phyloP scores from a whole-genome alignment of 1,140 invertebrate genomes.

The Probaryconus sp. region DNA sequence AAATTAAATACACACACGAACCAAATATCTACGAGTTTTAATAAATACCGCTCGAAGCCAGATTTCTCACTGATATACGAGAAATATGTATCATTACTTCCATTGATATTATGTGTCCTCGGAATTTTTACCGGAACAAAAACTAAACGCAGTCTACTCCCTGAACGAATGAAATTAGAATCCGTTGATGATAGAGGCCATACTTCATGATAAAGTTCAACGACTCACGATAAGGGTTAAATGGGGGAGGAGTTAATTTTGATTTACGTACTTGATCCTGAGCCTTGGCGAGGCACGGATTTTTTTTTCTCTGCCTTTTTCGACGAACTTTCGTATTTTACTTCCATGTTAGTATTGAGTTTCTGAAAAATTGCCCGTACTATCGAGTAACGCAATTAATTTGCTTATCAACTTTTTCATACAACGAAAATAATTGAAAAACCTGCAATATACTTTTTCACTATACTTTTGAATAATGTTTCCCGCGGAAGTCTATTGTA shows the following conservation, averaged over 20 bases:
- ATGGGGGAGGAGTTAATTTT: constrained; percentile 49
- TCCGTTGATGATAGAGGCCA: constrained; percentile 40
- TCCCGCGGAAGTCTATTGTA: too few species aligned
- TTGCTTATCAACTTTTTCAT: constrained; percentile 26
- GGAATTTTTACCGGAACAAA: constrained; percentile 23
- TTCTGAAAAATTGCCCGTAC: constrained; percentile 32
- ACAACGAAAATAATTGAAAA: neutral
- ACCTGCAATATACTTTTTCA: too few species aligned
- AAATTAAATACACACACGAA: too few species aligned
- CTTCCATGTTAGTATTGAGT: constrained; percentile 36
- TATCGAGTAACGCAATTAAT: constrained; percentile 27
- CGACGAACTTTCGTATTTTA: constrained; percentile 7
- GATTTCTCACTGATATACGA: constrained; percentile 6
- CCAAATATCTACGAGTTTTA: constrained; percentile 28
- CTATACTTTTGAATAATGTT: too few species aligned
- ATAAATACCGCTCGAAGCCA: constrained; percentile 28
- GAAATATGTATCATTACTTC: neutral
- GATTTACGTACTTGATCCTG: constrained; percentile 34
- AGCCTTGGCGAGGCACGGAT: constrained; percentile 22
- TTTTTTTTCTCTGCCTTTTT: constrained; percentile 18
- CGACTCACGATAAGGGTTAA: constrained; percentile 46
- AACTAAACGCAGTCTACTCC: constrained; percentile 19
- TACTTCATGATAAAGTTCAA: constrained; percentile 54
- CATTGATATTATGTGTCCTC: constrained; percentile 6
- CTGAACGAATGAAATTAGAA: constrained; percentile 49